phyloP scores from a whole-genome alignment of 2,797 vertebrate species.

The Megalops cyprinoides region DNA sequence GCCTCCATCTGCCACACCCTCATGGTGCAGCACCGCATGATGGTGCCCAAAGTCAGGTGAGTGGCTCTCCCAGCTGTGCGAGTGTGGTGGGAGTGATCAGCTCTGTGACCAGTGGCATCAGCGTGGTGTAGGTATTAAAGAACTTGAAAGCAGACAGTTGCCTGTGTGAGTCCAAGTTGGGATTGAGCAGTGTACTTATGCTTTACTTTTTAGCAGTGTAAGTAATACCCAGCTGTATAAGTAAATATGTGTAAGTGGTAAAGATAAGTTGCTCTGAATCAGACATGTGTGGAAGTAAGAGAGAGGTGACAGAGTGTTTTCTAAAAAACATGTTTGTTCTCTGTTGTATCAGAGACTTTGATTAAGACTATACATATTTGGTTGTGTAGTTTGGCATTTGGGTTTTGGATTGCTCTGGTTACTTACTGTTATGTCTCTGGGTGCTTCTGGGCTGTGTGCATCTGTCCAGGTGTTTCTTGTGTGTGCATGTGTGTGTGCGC shows the following conservation, averaged over 20 bases:
- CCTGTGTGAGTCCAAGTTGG: neutral
- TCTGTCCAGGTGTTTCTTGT: neutral
- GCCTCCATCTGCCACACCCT: constrained; percentile 84
- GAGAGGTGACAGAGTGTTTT: too few relatives aligned
- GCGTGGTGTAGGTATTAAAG: neutral
- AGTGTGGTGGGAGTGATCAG: neutral
- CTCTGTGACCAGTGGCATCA: too few relatives aligned
- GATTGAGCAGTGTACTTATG: neutral
- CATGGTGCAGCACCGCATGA: constrained; percentile 97
- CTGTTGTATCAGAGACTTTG: too few relatives aligned
- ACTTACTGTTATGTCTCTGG: neutral
- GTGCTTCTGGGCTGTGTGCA: neutral
- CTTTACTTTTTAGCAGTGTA: too few relatives aligned
- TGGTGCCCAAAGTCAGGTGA: constrained; percentile 98
- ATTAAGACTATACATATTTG: too few relatives aligned
- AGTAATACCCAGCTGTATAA: too few relatives aligned
- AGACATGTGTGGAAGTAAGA: too few relatives aligned
- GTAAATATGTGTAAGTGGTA: too few relatives aligned
- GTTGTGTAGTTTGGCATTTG: too few relatives aligned
- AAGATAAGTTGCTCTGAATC: too few relatives aligned
- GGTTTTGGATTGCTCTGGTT: too few relatives aligned
- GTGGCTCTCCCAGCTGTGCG: neutral
- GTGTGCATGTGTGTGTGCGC: neutral
- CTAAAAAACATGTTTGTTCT: too few relatives aligned
- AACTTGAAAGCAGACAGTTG: neutral